These are phyloP conservation scores for Labeo rohita DNA, from an alignment of 2,113 vertebrate species.

Conservation along the genomic window DNA sequence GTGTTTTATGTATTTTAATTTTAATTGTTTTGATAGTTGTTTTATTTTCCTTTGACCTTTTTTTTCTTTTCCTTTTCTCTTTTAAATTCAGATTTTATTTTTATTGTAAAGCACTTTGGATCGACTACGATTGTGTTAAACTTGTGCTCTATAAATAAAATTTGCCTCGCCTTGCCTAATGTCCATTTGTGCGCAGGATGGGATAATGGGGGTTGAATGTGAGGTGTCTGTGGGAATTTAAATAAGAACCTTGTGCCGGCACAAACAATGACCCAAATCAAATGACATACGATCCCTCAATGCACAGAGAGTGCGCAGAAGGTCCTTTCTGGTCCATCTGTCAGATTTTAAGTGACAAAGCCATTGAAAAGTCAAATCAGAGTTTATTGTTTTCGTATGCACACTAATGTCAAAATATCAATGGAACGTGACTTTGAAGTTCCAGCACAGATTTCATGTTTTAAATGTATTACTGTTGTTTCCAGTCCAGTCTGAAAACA, in stretches of 20 bases:
- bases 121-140: too few relatives aligned
- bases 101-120: too few relatives aligned
- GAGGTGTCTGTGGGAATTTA: not conserved
- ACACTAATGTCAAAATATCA: not conserved
- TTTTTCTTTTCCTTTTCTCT: too few relatives aligned
- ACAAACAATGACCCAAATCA: not conserved
- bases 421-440: not conserved
- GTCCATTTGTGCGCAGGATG: not conserved
- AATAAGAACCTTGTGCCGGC: not conserved
- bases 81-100: too few relatives aligned
- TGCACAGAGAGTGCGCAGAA: conserved; percentile 32
- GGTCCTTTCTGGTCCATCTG: conserved; percentile 51
- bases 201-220: not conserved
- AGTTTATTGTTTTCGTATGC: not conserved
- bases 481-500: not conserved
- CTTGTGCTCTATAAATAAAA: too few relatives aligned
- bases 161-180: not conserved
- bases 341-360: conserved; percentile 31
- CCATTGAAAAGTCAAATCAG: conserved; percentile 1
- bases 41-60: too few relatives aligned
- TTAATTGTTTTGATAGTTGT: too few relatives aligned
- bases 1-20: too few relatives aligned
- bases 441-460: not conserved
- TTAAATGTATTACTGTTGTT: conserved; percentile 16
- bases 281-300: not conserved